These are phyloP conservation scores for Eidolon helvum DNA, from an alignment of 2,113 vertebrate genomes.

Conservation along the genomic window DNA sequence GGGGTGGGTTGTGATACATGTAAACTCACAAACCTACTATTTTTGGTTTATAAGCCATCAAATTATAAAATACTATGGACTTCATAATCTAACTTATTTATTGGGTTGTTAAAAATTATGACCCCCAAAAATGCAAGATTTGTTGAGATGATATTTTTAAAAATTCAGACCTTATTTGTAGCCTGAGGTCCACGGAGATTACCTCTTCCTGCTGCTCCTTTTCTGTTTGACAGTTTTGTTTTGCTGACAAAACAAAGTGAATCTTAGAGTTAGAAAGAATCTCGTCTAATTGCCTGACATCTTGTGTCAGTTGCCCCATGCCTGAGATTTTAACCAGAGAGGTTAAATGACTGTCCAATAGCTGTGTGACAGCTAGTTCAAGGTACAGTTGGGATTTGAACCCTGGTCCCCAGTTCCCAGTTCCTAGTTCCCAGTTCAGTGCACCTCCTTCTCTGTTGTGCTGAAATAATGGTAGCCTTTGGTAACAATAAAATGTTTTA, in stretches of 20 bases:
- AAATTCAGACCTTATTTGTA: neutral
- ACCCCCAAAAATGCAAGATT: neutral
- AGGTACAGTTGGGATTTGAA: neutral
- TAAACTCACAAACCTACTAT: neutral
- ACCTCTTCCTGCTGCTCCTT: neutral
- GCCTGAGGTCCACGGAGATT: neutral
- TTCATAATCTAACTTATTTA: neutral
- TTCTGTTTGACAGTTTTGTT: neutral
- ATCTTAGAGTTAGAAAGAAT: neutral
- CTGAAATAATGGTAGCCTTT: neutral
- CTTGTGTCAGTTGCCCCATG: neutral
- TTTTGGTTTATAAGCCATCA: neutral
- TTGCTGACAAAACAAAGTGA: neutral
- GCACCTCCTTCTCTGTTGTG: neutral
- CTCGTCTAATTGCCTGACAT: neutral
- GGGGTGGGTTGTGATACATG: neutral
- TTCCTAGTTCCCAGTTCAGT: neutral
- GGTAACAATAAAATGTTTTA: neutral
- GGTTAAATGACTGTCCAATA: neutral
- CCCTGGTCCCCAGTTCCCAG: neutral
- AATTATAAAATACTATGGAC: neutral
- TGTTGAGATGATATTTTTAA: neutral
- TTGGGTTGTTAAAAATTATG: constrained; percentile 11
- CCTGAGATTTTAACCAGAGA: neutral
- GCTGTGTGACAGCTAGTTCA: neutral